phyloP scores from a whole-genome alignment of 2,888 invertebrate species.

The Torymus tubicola region DNA sequence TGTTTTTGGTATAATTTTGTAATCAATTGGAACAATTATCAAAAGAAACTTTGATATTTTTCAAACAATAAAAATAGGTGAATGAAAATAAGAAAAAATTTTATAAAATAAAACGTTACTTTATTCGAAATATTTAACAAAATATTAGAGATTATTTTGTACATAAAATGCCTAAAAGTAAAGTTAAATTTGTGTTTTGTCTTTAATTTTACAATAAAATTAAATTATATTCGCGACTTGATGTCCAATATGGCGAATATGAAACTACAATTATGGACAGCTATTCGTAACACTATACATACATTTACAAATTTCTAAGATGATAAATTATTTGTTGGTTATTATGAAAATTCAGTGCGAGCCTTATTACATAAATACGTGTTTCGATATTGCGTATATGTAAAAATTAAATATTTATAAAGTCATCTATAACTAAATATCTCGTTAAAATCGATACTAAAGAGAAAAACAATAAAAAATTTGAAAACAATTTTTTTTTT shows the following conservation, averaged over 20 bases:
- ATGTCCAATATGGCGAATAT: background rate
- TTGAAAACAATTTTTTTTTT: no score
- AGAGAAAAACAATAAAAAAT: background rate
- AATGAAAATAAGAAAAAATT: conserved; percentile 13
- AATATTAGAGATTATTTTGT: conserved; percentile 19
- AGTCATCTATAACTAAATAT: background rate
- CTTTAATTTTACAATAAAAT: conserved; percentile 1
- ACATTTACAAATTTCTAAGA: no score
- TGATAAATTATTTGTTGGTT: no score
- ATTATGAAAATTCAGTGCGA: no score
- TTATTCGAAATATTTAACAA: conserved; percentile 31
- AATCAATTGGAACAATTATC: background rate
- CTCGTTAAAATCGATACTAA: background rate
- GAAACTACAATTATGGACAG: no score
- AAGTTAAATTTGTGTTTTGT: conserved; percentile 12
- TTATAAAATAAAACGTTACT: background rate
- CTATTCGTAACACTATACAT: no score
- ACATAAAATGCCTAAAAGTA: conserved; percentile 22
- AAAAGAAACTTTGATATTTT: background rate
- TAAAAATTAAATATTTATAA: background rate
- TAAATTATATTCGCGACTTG: background rate
- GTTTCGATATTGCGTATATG: background rate
- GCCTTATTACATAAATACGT: no score
- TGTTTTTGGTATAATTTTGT: background rate
- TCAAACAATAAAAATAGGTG: background rate